Base-by-base conservation (phyloP, 2,888 invertebrate genomes). In the Apoderus coryli region DNA sequence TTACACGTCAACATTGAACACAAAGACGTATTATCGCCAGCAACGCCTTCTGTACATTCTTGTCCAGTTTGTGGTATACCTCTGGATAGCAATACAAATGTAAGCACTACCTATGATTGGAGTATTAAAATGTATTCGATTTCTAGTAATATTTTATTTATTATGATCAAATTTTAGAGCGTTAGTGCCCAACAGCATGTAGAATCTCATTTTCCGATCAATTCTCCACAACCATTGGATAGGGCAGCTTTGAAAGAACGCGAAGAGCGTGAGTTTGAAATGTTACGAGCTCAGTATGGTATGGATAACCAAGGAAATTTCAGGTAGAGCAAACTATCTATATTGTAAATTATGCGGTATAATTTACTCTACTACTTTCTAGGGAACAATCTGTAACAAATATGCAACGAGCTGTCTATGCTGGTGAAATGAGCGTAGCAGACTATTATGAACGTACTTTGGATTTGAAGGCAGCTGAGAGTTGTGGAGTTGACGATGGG, bases 1-100 rank as follows among this genome's bases (percentile, higher is more conserved):
- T 58, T 82, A 28, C 88, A 88, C 51, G 84, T 86, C 1, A 85
- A 85, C 59, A 76, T 80, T 33, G 82, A 81, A 47, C 85, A 86
- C 53, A 67, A 72, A 47, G 84, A 84, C 59, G 76, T 82, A 43
- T 60, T 81, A 32, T 81, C 80, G 54, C 81, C 76, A 2, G 52
- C 53, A 14, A 52, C 53, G 37, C 53, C 56, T 10, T 48, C 50
- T 4, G 41, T 49, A n/a, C 47, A 50, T 30, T 39, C 46, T 2
- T 65, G 64, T 44, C 63, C 64, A 6, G 57, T 64, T 11, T 64
- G 64, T 39, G 60, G 59, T 16, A 51, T 61, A 7, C 41, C 50
- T 10, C 46, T 64, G 13, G 58, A 69, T 44, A 65, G 64, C 48
- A 65, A 35, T 54, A 61, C 42, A 32, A 52, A 32, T 60, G 67